These are phyloP conservation scores for Chloroclysta siterata DNA, from an alignment of 2,888 invertebrate genomes.

Conservation along the genomic window DNA sequence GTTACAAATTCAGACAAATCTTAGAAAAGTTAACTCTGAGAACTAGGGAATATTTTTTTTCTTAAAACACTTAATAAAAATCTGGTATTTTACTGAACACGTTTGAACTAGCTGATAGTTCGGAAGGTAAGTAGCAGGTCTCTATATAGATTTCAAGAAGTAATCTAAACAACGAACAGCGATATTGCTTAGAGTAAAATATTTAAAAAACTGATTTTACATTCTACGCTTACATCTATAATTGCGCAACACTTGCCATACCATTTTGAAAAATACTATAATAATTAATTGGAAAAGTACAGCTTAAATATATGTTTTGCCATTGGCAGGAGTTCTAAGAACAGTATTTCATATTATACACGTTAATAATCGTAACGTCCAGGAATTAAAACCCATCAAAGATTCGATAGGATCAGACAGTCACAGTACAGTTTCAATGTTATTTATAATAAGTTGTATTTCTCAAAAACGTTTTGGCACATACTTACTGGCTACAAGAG, in stretches of 20 bases:
- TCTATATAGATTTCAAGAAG: neutral
- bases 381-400: neutral
- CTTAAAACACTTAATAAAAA: neutral
- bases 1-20: neutral
- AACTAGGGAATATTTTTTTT: neutral
- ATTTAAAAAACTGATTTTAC: constrained; percentile 22
- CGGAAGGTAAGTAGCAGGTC: neutral
- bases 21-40: neutral
- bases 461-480: constrained; percentile 9
- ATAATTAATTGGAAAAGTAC: neutral
- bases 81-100: neutral
- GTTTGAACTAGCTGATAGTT: constrained; percentile 6
- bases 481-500: neutral
- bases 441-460: neutral
- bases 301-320: neutral
- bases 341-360: neutral
- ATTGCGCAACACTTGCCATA: constrained; percentile 42
- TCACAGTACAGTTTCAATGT: neutral
- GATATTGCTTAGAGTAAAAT: constrained; percentile 32
- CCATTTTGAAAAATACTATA: constrained; percentile 2
- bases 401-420: neutral
- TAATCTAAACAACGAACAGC: constrained; percentile 25
- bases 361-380: neutral
- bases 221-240: constrained; percentile 39
- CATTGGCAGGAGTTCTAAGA: neutral